Percentiles rank a stretch among this genome's conserved stretches.
phyloP scores from a whole-genome alignment of 2,113 vertebrate species.

The Prionailurus bengalensis region DNA sequence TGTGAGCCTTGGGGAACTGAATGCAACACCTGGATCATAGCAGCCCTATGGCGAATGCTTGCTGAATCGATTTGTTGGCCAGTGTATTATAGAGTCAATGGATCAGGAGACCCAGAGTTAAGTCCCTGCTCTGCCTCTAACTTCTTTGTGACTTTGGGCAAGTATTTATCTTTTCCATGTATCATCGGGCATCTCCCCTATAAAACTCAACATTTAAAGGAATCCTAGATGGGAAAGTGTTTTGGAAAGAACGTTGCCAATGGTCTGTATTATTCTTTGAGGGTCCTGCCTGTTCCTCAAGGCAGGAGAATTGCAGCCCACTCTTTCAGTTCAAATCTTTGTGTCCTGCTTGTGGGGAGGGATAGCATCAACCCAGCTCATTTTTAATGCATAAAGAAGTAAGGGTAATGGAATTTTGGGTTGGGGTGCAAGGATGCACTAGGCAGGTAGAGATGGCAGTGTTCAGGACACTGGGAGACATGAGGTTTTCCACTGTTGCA shows the following conservation, averaged over 20 bases:
- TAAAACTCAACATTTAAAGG: slow-evolving; percentile 20
- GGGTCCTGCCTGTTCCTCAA: neutral
- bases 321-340: neutral
- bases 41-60: neutral
- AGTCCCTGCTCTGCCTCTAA: neutral
- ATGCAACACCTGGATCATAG: neutral
- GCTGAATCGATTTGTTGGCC: neutral
- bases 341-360: neutral
- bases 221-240: neutral
- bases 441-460: neutral
- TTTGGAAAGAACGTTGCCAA: slow-evolving; percentile 4
- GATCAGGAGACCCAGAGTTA: neutral
- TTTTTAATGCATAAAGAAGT: neutral
- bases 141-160: slow-evolving; percentile 18
- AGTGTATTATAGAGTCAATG: neutral
- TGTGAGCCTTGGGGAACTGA: neutral
- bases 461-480: neutral
- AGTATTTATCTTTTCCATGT: neutral
- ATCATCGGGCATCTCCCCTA: neutral
- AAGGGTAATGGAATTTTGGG: neutral
- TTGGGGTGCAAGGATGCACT: accelerated
- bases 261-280: neutral
- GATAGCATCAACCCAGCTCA: neutral
- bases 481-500: neutral
- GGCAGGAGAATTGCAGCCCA: neutral